Conservation (phyloP, 2,797 vertebrate species). For the Acanthurus leucopareius region DNA sequence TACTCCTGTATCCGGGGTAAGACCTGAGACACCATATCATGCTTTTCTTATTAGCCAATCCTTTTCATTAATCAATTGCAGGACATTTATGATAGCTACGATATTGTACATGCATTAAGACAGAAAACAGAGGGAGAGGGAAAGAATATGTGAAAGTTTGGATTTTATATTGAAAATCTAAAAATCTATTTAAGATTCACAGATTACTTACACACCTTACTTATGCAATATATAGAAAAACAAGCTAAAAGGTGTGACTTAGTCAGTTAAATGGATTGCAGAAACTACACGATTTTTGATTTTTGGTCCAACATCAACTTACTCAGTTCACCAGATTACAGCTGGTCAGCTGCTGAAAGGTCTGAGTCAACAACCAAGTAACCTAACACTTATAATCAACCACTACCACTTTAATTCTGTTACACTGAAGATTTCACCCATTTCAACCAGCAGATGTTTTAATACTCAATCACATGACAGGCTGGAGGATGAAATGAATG, state of each 20-base stretch:
- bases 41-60: conserved; percentile 68
- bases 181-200: not conserved
- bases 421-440: conserved; percentile 19
- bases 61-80: conserved; percentile 43
- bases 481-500: conserved; percentile 10
- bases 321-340: conserved; percentile 27
- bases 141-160: not conserved
- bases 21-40: conserved; percentile 64
- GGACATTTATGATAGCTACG: conserved; percentile 26
- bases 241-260: not conserved
- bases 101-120: not conserved
- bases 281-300: not conserved
- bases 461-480: conserved; percentile 17
- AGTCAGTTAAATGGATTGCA: not conserved
- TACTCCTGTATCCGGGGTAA: conserved; percentile 40
- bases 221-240: not conserved
- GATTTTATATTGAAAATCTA: not conserved
- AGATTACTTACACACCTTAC: not conserved
- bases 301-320: conserved; percentile 12
- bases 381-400: conserved; percentile 16
- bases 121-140: not conserved
- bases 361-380: not conserved
- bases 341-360: not conserved
- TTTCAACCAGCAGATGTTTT: conserved; percentile 31
- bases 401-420: conserved; percentile 6